A percentile compares a stretch with the other conserved stretches of the same genome.
phyloP scores from a whole-genome alignment of 1,140 invertebrate genomes.

The Wiebesia pumilae region DNA sequence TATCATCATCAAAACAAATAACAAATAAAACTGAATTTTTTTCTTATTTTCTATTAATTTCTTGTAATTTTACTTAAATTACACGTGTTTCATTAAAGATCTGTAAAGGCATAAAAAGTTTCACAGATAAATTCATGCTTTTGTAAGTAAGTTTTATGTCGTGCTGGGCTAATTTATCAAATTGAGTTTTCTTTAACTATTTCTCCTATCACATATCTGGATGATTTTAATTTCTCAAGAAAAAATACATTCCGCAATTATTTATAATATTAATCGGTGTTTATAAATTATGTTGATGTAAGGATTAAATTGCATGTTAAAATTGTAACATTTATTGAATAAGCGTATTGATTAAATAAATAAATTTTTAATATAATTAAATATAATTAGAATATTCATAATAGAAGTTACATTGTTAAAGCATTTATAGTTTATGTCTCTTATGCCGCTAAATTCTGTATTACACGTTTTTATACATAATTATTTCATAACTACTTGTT shows the following conservation, averaged over 20 bases:
- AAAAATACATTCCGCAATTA: neutral
- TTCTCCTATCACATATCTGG: neutral
- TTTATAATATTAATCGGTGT: neutral
- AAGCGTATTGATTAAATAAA: neutral
- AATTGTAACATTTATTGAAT: neutral
- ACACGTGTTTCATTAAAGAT: neutral
- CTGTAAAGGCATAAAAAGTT: neutral
- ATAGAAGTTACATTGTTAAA: too few relatives aligned
- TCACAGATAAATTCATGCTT: neutral
- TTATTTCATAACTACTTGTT: too few relatives aligned
- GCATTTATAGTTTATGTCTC: too few relatives aligned
- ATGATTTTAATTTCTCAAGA: neutral
- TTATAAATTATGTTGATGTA: neutral
- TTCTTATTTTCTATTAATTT: neutral
- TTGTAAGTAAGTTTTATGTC: neutral
- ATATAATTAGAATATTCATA: too few relatives aligned
- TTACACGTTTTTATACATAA: too few relatives aligned
- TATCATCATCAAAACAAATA: neutral
- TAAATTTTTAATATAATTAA: too few relatives aligned
- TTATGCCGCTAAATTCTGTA: too few relatives aligned
- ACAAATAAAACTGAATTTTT: too few relatives aligned
- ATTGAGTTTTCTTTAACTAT: neutral
- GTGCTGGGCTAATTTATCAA: neutral
- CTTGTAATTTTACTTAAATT: neutral
- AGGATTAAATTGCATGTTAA: neutral